Base-by-base conservation (phyloP, 2,888 invertebrate genomes). In the Zelleria hepariella region DNA sequence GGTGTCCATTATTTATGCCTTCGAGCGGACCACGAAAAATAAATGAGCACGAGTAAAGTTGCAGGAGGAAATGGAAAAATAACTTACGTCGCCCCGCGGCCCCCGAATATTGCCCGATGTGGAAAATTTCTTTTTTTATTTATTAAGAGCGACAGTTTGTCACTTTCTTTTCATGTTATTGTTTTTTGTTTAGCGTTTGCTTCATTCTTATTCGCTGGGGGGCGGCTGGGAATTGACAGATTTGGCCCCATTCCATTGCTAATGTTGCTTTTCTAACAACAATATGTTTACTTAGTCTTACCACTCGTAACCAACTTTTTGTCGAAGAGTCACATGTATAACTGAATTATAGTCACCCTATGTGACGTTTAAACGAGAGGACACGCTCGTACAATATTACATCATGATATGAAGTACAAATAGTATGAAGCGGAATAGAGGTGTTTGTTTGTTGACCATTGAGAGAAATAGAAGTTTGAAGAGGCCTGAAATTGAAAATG, bases 1-100 rank as follows among this genome's bases (percentile, higher is more conserved):
- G 76, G 78, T 83, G 84, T 86, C 84, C 86, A 86, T 87, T 85
- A 86, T 87, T 86, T 86, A 87, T 85, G 78, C 79, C 75, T 74
- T 79, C 74, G 78, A 80, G 76, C 75, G 77, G 83, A 86, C 84
- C 77, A 74, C 81, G 77, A 82, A 83, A 83, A 85, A 86, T 86
- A 86, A 82, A 86, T 82, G 84, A 81, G 77, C 70, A 70, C 68
- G 67, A 67, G n/a, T n/a, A n/a, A n/a, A n/a, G 72, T 76, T 74
- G 75, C 72, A 70, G 73, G 73, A 79, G 73, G 71, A 78, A 80
- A 80, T 77, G 74, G 74, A 73, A 79, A 78, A 75, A 73, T 74
- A 70, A 74, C 69, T 73, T 67, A 67, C 62, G 48, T 21, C 32
- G 25, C 25, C 27, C 27, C 27, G 53, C 25, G 3, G 18, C 18